Evolutionary conservation across 2,113 vertebrate genomes (phyloP).

Genomic region (Scolopax mira): DNA sequence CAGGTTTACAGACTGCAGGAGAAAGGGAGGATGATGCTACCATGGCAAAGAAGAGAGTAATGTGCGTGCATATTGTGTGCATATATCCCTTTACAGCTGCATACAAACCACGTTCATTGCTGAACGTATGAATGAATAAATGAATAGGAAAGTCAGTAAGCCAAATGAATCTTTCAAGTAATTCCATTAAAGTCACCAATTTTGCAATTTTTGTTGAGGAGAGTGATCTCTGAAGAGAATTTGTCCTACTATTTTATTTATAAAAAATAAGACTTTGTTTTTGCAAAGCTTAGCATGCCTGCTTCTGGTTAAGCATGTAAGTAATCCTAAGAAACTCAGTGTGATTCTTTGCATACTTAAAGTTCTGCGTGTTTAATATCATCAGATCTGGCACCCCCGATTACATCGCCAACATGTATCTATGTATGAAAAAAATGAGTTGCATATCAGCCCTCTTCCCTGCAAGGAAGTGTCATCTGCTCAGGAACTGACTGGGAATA

Average conservation of each 20-base stretch:
- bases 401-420: neutral
- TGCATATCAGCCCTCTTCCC: neutral
- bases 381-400: neutral
- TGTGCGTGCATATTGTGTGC: neutral
- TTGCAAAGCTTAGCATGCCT: neutral
- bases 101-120: neutral
- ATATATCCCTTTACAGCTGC: neutral
- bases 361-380: neutral
- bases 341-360: neutral
- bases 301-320: neutral
- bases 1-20: neutral
- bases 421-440: neutral
- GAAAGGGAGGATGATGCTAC: neutral
- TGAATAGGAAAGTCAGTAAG: neutral
- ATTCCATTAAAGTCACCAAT: neutral
- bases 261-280: neutral
- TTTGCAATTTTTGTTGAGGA: neutral
- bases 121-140: neutral
- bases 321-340: neutral
- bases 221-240: neutral
- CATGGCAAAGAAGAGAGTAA: neutral
- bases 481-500: neutral
- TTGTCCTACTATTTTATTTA: neutral
- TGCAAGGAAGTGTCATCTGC: neutral
- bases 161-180: neutral